Base-by-base conservation (phyloP, 2,113 vertebrate species). In the Synodontis membranacea region DNA sequence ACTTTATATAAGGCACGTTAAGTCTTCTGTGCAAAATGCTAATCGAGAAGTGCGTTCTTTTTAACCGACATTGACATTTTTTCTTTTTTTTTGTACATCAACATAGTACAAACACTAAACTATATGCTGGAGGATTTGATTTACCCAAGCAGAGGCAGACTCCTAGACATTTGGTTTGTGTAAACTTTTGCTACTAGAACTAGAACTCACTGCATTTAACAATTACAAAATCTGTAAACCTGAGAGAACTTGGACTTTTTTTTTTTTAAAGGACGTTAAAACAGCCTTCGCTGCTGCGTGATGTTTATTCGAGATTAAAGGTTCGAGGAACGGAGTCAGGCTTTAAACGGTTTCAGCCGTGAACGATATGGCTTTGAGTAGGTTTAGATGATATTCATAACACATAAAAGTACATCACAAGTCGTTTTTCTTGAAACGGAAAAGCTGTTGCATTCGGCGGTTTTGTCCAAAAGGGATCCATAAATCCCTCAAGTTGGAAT, bases 1-100 rank as follows among this genome's bases (percentile, higher is more conserved):
- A 88, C 86, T 87, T 78, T 44, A 37, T 34, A 31, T 91, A 94
- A 95, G 94, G 93, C 94, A 94, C 93, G 80, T 79, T 80, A 50
- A 9, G n/a, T 31, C 12, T 50, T 79, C 31, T 62, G 83, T 90
- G 80, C 85, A 88, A 54, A 86, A 72, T 19, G 42, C 15, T 62
- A n/a, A 17, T 17, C 8, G n/a, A 25, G 58, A 85, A 42, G 19
- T 42, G 37, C 37, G 21, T 70, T 70, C 5, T 37, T 42, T 42
- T 72, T 39, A 0, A 78, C 14, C 62, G 74, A 37, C 68, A 75
- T 23, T 68, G 14, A 60, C 12, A 31, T 5, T 62, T 15, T 1
- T 74, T 23, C 44, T 4, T 44, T 44, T 39, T 34, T 34, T 39
- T 39, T 39, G 5, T 21, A 28, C 46, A 4, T 74, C 25, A 14